A percentile compares a stretch with the other conserved stretches of the same genome.
Conservation (phyloP, 2,888 invertebrate species). For the Orthosia cruda region DNA sequence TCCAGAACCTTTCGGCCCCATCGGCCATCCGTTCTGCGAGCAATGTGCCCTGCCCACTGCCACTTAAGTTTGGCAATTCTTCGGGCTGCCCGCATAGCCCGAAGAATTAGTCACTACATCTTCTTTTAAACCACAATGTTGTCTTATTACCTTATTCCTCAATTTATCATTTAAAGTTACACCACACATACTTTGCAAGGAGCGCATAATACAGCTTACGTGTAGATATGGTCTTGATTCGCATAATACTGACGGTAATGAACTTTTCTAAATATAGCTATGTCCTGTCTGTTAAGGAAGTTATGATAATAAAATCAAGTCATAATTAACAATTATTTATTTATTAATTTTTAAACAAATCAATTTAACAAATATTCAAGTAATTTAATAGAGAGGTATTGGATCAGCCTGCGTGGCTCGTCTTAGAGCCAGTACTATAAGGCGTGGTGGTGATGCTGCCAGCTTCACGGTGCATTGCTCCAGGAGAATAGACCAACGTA, state of each 20-base stretch:
- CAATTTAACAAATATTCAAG: neutral
- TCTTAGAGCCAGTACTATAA: constrained; percentile 81
- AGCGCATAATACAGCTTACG: too few species aligned
- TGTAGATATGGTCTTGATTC: neutral
- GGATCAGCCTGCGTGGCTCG: constrained; percentile 86
- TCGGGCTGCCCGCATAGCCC: too few species aligned
- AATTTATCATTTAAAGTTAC: too few species aligned
- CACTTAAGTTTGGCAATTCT: too few species aligned
- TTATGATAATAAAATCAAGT: constrained; percentile 9
- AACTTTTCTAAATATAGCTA: constrained; percentile 3
- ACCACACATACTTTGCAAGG: too few species aligned
- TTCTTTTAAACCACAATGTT: too few species aligned
- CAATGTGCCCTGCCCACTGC: too few species aligned
- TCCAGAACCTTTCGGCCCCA: too few species aligned
- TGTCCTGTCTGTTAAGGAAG: too few species aligned
- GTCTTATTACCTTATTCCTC: too few species aligned
- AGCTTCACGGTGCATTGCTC: constrained; percentile 93
- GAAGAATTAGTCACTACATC: too few species aligned
- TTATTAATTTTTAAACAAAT: constrained; percentile 8
- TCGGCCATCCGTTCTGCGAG: too few species aligned
- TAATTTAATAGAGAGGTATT: constrained; percentile 85
- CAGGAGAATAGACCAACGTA: constrained; percentile 93
- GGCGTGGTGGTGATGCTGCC: constrained; percentile 81
- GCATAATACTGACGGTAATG: neutral
- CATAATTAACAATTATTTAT: neutral